Percentiles rank a stretch among this genome's conserved stretches.
These are phyloP conservation scores for Macaria liturata DNA, from an alignment of 2,888 invertebrate genomes.

Conservation along the genomic window DNA sequence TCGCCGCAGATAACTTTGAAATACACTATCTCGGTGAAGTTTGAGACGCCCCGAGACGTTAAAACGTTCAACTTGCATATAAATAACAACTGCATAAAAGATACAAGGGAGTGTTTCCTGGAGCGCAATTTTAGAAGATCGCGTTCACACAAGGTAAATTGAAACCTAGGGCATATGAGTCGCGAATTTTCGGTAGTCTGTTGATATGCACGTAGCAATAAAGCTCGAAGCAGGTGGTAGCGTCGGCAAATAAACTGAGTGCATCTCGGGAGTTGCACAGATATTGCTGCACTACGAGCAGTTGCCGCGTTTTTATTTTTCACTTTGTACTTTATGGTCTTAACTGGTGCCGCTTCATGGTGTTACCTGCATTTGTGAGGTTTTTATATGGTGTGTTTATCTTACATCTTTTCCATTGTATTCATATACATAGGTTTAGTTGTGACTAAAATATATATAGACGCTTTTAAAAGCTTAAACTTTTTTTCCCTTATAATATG, in stretches of 20 bases:
- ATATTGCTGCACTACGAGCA: conserved; percentile 7
- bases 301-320: neutral
- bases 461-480: too few relatives aligned
- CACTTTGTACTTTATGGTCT: too few relatives aligned
- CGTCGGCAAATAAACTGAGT: conserved; percentile 14
- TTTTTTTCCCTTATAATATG: too few relatives aligned
- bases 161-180: conserved; percentile 8
- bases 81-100: conserved; percentile 37
- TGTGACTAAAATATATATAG: too few relatives aligned
- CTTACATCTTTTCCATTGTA: too few relatives aligned
- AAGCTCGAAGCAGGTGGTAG: conserved; percentile 18
- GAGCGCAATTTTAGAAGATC: conserved; percentile 27
- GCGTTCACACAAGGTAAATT: conserved; percentile 8
- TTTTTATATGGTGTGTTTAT: too few relatives aligned
- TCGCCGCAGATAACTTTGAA: conserved; percentile 39
- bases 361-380: too few relatives aligned
- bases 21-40: conserved; percentile 42
- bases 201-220: conserved; percentile 15
- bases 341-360: too few relatives aligned
- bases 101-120: conserved; percentile 18
- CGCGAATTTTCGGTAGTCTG: conserved; percentile 2
- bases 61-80: conserved; percentile 42
- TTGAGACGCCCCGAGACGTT: conserved; percentile 42
- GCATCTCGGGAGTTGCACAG: conserved; percentile 3
- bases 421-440: too few relatives aligned